A percentile compares a stretch with the other conserved stretches of the same genome.
Conservation (phyloP, 1,140 invertebrate genomes). For the Caenorhabditis inopinata region DNA sequence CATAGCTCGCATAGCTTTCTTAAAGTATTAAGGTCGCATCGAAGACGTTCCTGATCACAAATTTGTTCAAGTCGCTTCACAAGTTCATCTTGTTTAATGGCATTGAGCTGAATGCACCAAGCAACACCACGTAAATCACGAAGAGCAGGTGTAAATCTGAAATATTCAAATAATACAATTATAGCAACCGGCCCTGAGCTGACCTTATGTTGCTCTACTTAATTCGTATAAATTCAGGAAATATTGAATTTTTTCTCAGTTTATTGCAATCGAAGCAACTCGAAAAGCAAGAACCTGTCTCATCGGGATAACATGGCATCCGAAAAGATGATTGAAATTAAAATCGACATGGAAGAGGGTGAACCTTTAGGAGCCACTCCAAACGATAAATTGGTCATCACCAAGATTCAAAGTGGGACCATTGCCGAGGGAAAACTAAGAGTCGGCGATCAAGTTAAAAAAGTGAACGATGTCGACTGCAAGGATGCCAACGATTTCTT, state of each 20-base stretch:
- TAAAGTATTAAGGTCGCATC: neutral
- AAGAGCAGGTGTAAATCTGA: neutral
- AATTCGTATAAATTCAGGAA: too few relatives aligned
- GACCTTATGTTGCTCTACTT: neutral
- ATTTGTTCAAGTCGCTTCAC: neutral
- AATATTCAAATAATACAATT: neutral
- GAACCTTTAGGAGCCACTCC: constrained; percentile 57
- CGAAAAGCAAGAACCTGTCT: neutral
- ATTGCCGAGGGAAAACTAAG: constrained; percentile 56
- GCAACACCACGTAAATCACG: constrained; percentile 1
- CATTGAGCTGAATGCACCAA: neutral
- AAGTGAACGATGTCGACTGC: constrained; percentile 50
- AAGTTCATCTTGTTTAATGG: neutral
- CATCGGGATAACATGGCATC: constrained; percentile 3
- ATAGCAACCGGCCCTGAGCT: neutral
- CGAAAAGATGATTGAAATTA: constrained; percentile 41
- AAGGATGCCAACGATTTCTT: constrained; percentile 57
- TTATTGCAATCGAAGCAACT: neutral
- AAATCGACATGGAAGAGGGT: constrained; percentile 54
- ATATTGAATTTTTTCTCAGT: too few relatives aligned
- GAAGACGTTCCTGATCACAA: neutral
- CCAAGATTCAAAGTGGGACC: constrained; percentile 53
- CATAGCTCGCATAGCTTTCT: constrained; percentile 13
- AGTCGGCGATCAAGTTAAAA: constrained; percentile 60
- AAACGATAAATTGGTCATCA: constrained; percentile 56